These are phyloP conservation scores for Lepus timidus DNA, from an alignment of 2,113 vertebrate genomes.

Conservation along the genomic window DNA sequence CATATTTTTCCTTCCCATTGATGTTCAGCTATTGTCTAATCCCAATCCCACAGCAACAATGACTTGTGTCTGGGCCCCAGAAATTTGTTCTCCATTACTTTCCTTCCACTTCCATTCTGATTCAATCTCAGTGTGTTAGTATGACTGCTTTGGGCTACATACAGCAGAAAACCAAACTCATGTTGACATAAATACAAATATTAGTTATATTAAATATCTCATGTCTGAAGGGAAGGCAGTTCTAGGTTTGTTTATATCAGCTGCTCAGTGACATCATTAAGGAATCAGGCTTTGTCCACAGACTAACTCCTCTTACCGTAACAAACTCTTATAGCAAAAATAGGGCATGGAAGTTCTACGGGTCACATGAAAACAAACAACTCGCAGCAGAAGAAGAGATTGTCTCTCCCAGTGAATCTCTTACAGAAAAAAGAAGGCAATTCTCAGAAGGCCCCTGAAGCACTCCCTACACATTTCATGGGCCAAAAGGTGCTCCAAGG, in stretches of 20 bases:
- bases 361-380: not conserved
- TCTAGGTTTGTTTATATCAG: not conserved
- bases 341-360: not conserved
- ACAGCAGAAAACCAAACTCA: not conserved
- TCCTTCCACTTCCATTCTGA: not conserved
- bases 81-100: not conserved
- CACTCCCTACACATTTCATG: not conserved
- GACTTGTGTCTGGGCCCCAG: not conserved
- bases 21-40: not conserved
- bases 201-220: not conserved
- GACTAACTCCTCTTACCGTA: not conserved
- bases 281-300: not conserved
- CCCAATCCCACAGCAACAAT: not conserved
- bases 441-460: not conserved
- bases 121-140: not conserved
- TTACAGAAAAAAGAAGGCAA: not conserved
- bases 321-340: not conserved
- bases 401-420: not conserved
- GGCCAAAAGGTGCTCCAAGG: not conserved
- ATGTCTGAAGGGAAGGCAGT: not conserved
- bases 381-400: not conserved
- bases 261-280: not conserved
- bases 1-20: not conserved
- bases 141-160: not conserved
- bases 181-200: not conserved